Percentiles rank a stretch among this genome's conserved stretches.
These are phyloP conservation scores for Lumbricus terrestris DNA, from an alignment of 2,888 invertebrate genomes.

Conservation along the genomic window DNA sequence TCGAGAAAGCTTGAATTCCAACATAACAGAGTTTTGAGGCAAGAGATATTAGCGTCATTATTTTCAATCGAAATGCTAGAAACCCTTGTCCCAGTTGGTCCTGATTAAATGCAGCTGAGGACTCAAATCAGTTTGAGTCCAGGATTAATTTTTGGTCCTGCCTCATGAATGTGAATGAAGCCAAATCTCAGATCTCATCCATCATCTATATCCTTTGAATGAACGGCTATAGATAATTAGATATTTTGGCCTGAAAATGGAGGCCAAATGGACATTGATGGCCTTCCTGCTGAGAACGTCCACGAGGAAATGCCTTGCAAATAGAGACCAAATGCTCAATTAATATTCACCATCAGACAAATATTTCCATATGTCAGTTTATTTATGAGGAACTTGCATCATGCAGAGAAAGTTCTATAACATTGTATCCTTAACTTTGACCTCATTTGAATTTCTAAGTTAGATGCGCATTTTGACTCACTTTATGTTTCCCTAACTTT, in stretches of 20 bases:
- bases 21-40: not conserved
- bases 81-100: not conserved
- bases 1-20: not conserved
- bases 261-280: not conserved
- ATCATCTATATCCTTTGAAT: not conserved
- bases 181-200: no score
- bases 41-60: not conserved
- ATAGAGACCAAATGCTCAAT: not conserved
- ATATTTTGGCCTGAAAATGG: not conserved
- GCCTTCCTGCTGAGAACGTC: not conserved
- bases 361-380: not conserved
- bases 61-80: not conserved
- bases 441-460: not conserved
- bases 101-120: not conserved
- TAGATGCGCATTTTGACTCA: not conserved
- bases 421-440: not conserved
- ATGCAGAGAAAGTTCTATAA: not conserved
- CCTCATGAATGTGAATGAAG: not conserved
- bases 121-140: not conserved
- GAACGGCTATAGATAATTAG: not conserved
- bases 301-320: not conserved
- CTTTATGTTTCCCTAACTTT: no score
- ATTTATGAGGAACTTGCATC: not conserved
- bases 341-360: not conserved
- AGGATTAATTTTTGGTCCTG: not conserved